phyloP scores from a whole-genome alignment of 2,113 vertebrate genomes.

The Macaca nemestrina region DNA sequence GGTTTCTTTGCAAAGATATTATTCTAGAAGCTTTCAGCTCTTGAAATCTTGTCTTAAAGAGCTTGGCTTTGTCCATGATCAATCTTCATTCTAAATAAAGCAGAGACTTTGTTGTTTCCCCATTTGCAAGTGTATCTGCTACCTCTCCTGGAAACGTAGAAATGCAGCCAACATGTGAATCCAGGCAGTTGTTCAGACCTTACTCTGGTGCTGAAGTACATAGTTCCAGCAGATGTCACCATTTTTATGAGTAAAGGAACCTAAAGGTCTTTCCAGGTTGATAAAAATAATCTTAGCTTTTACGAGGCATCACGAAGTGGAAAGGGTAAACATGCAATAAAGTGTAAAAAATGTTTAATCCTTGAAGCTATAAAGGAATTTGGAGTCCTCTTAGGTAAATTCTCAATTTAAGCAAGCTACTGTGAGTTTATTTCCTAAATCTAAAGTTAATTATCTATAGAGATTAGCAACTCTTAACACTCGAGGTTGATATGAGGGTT shows the following conservation, averaged over 20 bases:
- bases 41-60: not conserved
- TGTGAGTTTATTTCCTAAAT: not conserved
- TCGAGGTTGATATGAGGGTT: not conserved
- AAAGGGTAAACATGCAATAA: not conserved
- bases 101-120: not conserved
- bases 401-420: not conserved
- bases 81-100: not conserved
- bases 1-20: slow-evolving; percentile 2
- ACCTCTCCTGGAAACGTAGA: not conserved
- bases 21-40: not conserved
- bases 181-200: not conserved
- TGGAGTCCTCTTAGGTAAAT: not conserved
- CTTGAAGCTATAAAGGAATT: not conserved
- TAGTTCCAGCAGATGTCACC: not conserved
- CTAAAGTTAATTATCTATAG: not conserved
- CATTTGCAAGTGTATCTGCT: not conserved
- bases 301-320: not conserved
- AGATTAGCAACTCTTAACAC: accelerated
- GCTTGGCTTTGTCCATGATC: not conserved
- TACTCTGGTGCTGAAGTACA: not conserved
- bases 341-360: not conserved
- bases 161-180: not conserved
- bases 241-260: not conserved
- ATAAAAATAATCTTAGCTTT: not conserved
- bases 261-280: not conserved